phyloP scores from a whole-genome alignment of 2,888 invertebrate genomes.

The Pandemis corylana region DNA sequence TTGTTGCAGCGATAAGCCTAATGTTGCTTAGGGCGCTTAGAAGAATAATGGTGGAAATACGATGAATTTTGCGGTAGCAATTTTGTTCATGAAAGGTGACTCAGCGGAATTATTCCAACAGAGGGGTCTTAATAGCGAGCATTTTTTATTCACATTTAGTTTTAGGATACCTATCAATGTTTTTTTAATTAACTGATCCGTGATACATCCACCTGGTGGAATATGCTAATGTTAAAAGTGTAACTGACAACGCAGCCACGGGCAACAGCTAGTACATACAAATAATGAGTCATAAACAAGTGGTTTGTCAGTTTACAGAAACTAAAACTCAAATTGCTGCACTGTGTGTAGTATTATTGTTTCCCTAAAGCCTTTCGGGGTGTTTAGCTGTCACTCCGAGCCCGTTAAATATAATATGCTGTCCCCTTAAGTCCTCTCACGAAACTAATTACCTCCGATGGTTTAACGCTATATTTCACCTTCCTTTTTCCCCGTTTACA shows the following conservation, averaged over 20 bases:
- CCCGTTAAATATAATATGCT: background rate
- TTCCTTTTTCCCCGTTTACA: conserved; percentile 19
- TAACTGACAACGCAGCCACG: too few relatives aligned
- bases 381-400: background rate
- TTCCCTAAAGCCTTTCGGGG: background rate
- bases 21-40: conserved; percentile 22
- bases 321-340: background rate
- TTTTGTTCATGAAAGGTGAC: conserved; percentile 5
- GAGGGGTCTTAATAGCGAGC: background rate
- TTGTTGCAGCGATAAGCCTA: conserved; percentile 28
- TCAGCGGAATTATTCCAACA: background rate
- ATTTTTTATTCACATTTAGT: background rate
- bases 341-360: background rate
- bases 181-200: background rate
- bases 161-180: background rate
- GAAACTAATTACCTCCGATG: conserved; percentile 22
- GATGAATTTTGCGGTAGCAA: conserved; percentile 9
- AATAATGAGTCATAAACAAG: background rate
- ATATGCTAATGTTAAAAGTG: too few relatives aligned
- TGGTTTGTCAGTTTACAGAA: background rate
- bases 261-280: too few relatives aligned
- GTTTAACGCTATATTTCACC: conserved; percentile 23
- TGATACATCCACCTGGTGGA: too few relatives aligned
- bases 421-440: conserved; percentile 8
- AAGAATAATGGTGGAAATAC: conserved; percentile 12